Evolutionary conservation across 2,888 invertebrate species (phyloP).

Genomic region (Phytoseiulus persimilis): DNA sequence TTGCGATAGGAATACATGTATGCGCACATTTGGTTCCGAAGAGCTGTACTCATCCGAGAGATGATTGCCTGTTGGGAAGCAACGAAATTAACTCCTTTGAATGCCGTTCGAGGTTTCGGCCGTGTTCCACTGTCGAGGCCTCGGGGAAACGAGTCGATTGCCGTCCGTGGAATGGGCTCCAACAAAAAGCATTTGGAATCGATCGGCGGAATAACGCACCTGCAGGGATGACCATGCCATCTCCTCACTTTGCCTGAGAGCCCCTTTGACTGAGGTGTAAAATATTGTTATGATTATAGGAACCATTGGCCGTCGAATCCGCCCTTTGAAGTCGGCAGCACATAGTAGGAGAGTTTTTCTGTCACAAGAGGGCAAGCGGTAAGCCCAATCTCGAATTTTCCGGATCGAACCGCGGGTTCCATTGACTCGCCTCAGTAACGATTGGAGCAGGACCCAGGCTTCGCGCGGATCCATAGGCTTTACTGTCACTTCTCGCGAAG

Average conservation of each 20-base stretch:
- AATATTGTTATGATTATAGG: neutral
- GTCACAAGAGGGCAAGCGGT: neutral
- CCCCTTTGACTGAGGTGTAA: neutral
- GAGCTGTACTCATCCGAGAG: neutral
- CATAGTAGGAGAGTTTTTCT: neutral
- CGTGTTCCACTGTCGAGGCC: too few relatives aligned
- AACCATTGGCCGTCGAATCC: neutral
- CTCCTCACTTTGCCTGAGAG: neutral
- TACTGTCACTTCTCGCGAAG: too few relatives aligned
- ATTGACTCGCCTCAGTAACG: neutral
- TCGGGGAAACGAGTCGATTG: too few relatives aligned
- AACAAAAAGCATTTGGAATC: neutral
- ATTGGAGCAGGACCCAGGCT: neutral
- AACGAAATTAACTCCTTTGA: neutral
- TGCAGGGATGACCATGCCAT: neutral
- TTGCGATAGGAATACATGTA: neutral
- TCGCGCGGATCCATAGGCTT: neutral
- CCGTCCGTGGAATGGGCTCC: too few relatives aligned
- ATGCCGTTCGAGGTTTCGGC: too few relatives aligned
- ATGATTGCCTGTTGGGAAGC: neutral
- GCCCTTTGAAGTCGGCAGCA: neutral
- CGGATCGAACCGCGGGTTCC: neutral
- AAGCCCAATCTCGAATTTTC: neutral
- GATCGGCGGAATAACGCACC: neutral
- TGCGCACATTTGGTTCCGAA: neutral